Conservation (phyloP, 1,140 invertebrate species). For the Diachasma alloeum region DNA sequence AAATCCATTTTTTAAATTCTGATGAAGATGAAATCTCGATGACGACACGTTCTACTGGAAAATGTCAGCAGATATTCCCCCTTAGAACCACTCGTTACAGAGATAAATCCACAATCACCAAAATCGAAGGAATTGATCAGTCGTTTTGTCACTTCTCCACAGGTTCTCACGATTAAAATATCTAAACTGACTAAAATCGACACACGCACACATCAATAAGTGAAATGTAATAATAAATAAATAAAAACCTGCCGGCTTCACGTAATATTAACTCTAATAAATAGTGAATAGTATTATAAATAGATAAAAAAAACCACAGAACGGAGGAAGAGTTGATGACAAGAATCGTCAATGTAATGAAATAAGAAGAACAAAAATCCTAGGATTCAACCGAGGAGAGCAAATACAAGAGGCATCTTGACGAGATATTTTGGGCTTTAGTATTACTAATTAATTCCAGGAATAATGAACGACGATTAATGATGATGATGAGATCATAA, state of each 20-base stretch:
- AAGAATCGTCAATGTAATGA: not conserved
- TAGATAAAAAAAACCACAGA: conserved; percentile 2
- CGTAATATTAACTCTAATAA: not conserved
- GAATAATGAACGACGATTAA: conserved; percentile 21
- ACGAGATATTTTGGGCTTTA: conserved; percentile 61
- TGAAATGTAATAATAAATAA: not conserved
- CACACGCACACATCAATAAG: not conserved
- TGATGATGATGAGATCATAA: not conserved
- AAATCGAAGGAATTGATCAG: no score
- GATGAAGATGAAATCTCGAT: no score
- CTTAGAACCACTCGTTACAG: no score
- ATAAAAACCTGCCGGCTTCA: conserved; percentile 6
- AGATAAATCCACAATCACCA: no score
- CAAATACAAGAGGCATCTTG: not conserved
- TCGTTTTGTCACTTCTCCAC: no score
- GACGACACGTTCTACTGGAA: no score
- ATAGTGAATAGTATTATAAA: conserved; percentile 11
- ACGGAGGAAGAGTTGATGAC: not conserved
- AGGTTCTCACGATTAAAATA: not conserved
- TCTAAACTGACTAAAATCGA: no score
- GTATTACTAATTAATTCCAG: conserved; percentile 52
- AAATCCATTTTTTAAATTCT: no score
- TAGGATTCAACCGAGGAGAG: not conserved
- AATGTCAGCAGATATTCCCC: no score
- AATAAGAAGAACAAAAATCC: not conserved